These are phyloP conservation scores for Spongilla lacustris DNA, from an alignment of 37 sponge, comb jelly and placozoan genomes.

Conservation along the genomic window DNA sequence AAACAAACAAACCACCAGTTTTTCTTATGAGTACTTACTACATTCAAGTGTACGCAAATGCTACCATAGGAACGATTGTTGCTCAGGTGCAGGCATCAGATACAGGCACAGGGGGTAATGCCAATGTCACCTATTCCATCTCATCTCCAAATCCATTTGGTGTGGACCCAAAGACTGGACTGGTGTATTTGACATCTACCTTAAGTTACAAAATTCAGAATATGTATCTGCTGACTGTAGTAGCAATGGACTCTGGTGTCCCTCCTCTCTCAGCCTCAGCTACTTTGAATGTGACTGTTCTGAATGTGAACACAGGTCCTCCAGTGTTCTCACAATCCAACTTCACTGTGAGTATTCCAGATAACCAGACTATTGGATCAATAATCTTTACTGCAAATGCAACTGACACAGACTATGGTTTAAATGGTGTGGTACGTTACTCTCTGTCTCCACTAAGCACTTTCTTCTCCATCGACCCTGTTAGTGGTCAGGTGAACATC, in stretches of 20 bases:
- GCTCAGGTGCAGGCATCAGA: conserved; percentile 45
- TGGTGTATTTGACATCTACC: conserved; percentile 15
- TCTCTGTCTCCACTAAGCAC: conserved; percentile 16
- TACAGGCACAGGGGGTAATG: conserved; percentile 22
- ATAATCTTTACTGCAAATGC: conserved; percentile 41
- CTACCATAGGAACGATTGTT: conserved; percentile 12
- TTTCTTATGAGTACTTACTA: conserved; percentile 7
- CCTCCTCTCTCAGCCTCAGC: conserved; percentile 18
- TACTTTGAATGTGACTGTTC: conserved; percentile 28
- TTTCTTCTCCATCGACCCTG: conserved; percentile 55
- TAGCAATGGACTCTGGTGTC: conserved; percentile 49
- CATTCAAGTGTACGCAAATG: conserved; percentile 32
- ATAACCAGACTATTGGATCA: conserved; percentile 28
- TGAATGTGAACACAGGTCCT: conserved; percentile 57
- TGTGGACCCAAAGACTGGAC: conserved; percentile 40
- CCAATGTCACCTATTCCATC: conserved; percentile 14
- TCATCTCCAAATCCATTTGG: neutral
- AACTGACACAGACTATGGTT: conserved; percentile 50
- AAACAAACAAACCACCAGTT: conserved; percentile 62
- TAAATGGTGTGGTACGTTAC: conserved; percentile 5
- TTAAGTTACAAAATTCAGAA: conserved; percentile 38
- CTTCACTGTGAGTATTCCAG: conserved; percentile 46
- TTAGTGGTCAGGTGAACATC: conserved; percentile 30
- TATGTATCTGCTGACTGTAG: conserved; percentile 24
- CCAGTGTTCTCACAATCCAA: conserved; percentile 50